Percentiles rank a stretch among this genome's conserved stretches.
Conservation (phyloP, 2,113 vertebrate species). For the Ameiurus melas region DNA sequence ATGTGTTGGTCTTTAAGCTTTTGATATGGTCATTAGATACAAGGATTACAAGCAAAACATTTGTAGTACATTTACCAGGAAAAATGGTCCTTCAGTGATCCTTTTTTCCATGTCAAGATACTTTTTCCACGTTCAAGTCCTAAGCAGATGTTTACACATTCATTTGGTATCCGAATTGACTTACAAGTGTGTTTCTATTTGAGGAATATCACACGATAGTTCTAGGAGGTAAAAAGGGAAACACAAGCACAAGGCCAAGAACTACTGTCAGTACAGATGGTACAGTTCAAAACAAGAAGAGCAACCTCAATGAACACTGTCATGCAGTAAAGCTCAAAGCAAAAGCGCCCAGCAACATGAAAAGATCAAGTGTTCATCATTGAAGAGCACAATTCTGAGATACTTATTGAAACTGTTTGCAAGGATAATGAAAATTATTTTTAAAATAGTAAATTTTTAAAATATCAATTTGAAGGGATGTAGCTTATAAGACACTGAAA, state of each 20-base stretch:
- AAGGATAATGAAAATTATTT: neutral
- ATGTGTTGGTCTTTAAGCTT: neutral
- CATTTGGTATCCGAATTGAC: neutral
- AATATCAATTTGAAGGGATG: neutral
- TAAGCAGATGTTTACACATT: conserved; percentile 31
- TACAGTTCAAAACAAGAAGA: neutral
- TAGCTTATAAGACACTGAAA: neutral
- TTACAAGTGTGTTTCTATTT: conserved; percentile 5
- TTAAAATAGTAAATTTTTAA: neutral
- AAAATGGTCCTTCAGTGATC: conserved; percentile 36
- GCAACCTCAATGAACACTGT: neutral
- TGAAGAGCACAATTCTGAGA: neutral
- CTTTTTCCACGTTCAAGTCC: conserved; percentile 29
- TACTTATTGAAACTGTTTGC: neutral
- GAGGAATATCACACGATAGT: neutral
- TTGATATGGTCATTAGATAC: neutral
- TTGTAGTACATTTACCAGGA: conserved; percentile 29
- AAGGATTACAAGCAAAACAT: conserved; percentile 33
- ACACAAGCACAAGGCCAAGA: neutral
- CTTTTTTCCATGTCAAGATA: conserved; percentile 38
- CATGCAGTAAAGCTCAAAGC: neutral
- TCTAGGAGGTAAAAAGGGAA: neutral
- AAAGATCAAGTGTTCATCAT: neutral
- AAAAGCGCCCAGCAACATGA: neutral
- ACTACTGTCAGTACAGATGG: neutral